Conservation (phyloP, 2,113 vertebrate genomes). For the Chunga burmeisteri region DNA sequence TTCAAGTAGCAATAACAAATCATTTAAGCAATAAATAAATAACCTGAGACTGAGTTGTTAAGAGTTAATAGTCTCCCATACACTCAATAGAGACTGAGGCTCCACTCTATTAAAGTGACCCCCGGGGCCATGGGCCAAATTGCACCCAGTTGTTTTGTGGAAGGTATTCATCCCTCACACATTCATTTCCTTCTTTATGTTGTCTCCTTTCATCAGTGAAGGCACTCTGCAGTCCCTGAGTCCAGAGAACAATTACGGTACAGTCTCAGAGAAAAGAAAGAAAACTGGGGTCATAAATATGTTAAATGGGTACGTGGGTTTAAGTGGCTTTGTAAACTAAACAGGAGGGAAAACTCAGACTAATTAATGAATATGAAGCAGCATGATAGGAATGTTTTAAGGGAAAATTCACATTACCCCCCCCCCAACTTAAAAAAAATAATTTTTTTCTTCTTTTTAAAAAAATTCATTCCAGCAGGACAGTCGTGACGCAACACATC, state of each 20-base stretch:
- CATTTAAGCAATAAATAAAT: constrained; percentile 94
- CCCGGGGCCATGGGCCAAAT: constrained; percentile 90
- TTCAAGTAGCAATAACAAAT: constrained; percentile 85
- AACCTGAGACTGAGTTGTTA: constrained; percentile 87
- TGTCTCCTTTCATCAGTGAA: constrained; percentile 89
- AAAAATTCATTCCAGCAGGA: neutral
- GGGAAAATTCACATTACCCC: neutral
- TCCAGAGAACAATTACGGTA: constrained; percentile 86
- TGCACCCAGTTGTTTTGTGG: constrained; percentile 89
- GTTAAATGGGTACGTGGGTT: constrained; percentile 89
- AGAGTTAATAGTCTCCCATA: constrained; percentile 98
- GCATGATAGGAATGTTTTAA: constrained; percentile 73
- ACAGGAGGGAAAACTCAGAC: constrained; percentile 82
- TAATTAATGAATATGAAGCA: constrained; percentile 87
- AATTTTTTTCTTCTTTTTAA: neutral
- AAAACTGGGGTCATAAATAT: constrained; percentile 96
- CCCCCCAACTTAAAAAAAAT: neutral
- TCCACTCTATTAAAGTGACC: constrained; percentile 99
- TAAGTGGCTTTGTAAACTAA: constrained; percentile 91
- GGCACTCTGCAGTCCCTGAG: constrained; percentile 82
- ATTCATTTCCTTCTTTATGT: constrained; percentile 98
- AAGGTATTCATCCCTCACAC: constrained; percentile 96
- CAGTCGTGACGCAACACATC: neutral
- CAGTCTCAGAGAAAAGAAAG: constrained; percentile 88
- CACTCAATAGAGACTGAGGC: constrained; percentile 96